Percentiles rank a stretch among this genome's conserved stretches.
Conservation (phyloP, 2,888 invertebrate species). For the Andrena flavipes region DNA sequence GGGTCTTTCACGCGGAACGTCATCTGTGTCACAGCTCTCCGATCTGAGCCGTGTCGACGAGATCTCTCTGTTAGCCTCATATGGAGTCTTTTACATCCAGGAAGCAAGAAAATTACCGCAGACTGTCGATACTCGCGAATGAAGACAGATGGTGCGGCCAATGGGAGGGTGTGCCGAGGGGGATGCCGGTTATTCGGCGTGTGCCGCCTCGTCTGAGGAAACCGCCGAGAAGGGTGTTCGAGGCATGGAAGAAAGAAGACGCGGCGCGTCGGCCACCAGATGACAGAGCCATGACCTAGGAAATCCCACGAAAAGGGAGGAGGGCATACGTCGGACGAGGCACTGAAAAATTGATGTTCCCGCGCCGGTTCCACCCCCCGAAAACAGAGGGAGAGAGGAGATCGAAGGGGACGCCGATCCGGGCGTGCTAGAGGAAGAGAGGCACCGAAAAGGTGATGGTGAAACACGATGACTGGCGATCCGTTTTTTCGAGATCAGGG, state of each 20-base stretch:
- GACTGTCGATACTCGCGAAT: slow-evolving; percentile 59
- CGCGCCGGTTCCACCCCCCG: slow-evolving; percentile 65
- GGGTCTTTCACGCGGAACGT: slow-evolving; percentile 12
- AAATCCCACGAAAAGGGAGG: slow-evolving; percentile 69
- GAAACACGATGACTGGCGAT: slow-evolving; percentile 79
- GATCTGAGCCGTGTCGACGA: background rate
- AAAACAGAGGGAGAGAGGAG: background rate
- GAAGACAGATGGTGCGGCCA: slow-evolving; percentile 67
- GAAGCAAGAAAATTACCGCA: slow-evolving; percentile 49
- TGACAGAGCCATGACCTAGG: slow-evolving; percentile 79
- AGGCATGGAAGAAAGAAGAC: slow-evolving; percentile 48
- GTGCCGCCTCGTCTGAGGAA: slow-evolving; percentile 58
- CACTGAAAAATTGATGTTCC: slow-evolving; percentile 75
- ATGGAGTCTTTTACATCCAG: slow-evolving; percentile 28
- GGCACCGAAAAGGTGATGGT: slow-evolving; percentile 60
- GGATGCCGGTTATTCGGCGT: slow-evolving; percentile 54
- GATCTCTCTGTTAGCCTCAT: background rate
- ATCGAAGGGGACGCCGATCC: slow-evolving; percentile 37
- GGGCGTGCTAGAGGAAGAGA: slow-evolving; percentile 5
- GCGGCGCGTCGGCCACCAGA: slow-evolving; percentile 71
- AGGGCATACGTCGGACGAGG: slow-evolving; percentile 67
- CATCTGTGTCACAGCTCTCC: slow-evolving; percentile 29
- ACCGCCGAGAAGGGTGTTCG: slow-evolving; percentile 47
- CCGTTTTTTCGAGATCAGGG: slow-evolving; percentile 76
- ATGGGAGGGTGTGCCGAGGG: slow-evolving; percentile 36